phyloP scores from a whole-genome alignment of 2,888 invertebrate genomes.

The Ormyrus nitidulus region DNA sequence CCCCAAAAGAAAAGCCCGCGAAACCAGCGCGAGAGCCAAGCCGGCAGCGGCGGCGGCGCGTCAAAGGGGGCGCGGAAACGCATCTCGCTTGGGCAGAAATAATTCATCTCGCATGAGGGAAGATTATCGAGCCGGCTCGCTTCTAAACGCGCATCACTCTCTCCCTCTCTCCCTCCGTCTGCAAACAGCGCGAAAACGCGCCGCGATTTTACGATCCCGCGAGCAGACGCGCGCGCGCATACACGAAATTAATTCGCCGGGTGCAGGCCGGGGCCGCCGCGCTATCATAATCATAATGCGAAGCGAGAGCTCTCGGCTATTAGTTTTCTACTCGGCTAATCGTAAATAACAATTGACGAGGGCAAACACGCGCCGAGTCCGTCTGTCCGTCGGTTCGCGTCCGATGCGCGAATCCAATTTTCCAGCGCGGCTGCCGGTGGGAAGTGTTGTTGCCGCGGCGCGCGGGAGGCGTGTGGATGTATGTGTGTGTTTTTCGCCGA shows the following conservation, averaged over 20 bases:
- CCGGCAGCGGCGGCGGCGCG: no score
- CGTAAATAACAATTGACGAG: constrained; percentile 62
- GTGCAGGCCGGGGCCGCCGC: constrained; percentile 17
- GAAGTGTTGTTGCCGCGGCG: no score
- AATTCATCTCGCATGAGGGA: constrained; percentile 45
- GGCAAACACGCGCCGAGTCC: constrained; percentile 43
- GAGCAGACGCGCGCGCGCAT: background rate
- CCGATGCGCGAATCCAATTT: background rate
- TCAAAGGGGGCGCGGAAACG: background rate
- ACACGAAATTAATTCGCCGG: constrained; percentile 59
- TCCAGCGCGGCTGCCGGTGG: background rate
- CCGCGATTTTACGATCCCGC: constrained; percentile 47
- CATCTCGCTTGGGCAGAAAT: constrained; percentile 2
- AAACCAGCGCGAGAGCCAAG: no score
- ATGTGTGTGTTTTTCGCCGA: no score
- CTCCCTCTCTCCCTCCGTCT: constrained; percentile 9
- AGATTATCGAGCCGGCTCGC: constrained; percentile 1
- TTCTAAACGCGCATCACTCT: background rate
- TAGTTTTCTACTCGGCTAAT: constrained; percentile 66
- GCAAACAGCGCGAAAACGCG: background rate
- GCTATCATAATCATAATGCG: constrained; percentile 50
- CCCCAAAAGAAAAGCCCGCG: background rate
- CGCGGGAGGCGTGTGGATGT: background rate
- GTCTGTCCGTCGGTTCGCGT: constrained; percentile 47
- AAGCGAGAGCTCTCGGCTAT: constrained; percentile 54